Conservation (phyloP, 1,140 invertebrate genomes). For the Pantala flavescens region DNA sequence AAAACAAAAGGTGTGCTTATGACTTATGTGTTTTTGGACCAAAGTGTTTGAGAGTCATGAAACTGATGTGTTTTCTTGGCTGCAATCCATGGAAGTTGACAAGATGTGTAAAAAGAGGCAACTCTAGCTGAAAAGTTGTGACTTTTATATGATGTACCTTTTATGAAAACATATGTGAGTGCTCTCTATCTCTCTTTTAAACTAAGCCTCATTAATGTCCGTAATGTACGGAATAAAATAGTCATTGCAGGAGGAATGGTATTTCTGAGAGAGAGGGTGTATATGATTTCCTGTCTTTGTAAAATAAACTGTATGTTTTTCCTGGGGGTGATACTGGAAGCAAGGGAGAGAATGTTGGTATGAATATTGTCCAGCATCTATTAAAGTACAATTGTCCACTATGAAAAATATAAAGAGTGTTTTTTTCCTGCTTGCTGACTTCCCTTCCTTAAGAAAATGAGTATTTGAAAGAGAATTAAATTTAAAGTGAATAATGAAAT, state of each 20-base stretch:
- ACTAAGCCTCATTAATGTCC: neutral
- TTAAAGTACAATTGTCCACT: slow-evolving; percentile 10
- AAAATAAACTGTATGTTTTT: slow-evolving; percentile 10
- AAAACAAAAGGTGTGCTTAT: neutral
- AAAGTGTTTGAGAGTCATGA: neutral
- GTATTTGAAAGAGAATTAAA: too few species aligned
- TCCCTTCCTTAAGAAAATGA: neutral
- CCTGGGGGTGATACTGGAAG: slow-evolving; percentile 1
- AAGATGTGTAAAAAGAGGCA: neutral
- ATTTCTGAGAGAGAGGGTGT: neutral
- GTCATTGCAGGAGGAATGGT: slow-evolving; percentile 3
- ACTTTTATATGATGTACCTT: neutral
- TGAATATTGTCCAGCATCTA: slow-evolving; percentile 6
- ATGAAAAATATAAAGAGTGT: neutral
- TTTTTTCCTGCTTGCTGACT: neutral
- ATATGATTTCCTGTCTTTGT: slow-evolving; percentile 4
- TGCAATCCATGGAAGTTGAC: neutral
- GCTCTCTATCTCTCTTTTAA: neutral
- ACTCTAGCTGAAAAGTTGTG: neutral
- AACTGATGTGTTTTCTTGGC: neutral
- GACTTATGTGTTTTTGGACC: neutral
- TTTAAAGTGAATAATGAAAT: too few species aligned
- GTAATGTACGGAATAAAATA: neutral
- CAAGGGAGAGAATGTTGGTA: neutral
- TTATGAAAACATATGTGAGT: neutral